Evolutionary conservation across 2,797 vertebrate species (phyloP), one percentile per base, ranked within the genome.

Genomic region (Pteronotus mesoamericanus): DNA sequence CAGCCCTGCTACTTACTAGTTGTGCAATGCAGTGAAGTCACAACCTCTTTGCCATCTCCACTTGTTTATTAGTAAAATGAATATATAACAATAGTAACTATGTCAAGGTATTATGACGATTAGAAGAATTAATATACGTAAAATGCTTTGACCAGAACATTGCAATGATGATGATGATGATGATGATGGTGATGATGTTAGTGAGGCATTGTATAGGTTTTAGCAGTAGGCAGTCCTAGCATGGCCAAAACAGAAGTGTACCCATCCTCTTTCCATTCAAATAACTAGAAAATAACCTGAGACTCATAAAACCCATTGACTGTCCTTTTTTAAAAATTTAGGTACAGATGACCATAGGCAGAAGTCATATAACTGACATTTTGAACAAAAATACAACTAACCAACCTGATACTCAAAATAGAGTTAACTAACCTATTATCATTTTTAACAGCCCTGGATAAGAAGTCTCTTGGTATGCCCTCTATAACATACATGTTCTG

Each of bases 291-390:
- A 61, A 16, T 32, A 69, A 91, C 71, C 1, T 37, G 42, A 90
- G 88, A 78, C 6, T 85, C 24, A 18, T 72, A 85, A 95, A 89
- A 68, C n/a, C 68, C 37, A 85, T 16, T 84, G 44, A 89, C 32
- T 83, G 78, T 9, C 66, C n/a, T 19, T 85, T 95, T 78, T n/a
- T 66, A 44, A 89, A 96, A 93, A 26, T 86, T 77, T 32, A 83
- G n/a, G 32, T 44, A 37, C 11, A 32, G 1, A 34, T 64, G 21
- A 42, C 6, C 4, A 26, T 1, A 46, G 61, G 34, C 22, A 42
- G 55, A 93, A 97, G 53, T 59, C 19, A 69, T n/a, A 69, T n/a
- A 72, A 61, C n/a, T n/a, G 59, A 48, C 5, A 69, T n/a, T 94
- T 80, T 64, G 3, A 69, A 72, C 11, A 71, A 87, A 78, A 80